Percentiles rank a stretch among this genome's conserved stretches.
phyloP scores from a whole-genome alignment of 2,797 vertebrate genomes.

The Cynodonichthys magdalenae region DNA sequence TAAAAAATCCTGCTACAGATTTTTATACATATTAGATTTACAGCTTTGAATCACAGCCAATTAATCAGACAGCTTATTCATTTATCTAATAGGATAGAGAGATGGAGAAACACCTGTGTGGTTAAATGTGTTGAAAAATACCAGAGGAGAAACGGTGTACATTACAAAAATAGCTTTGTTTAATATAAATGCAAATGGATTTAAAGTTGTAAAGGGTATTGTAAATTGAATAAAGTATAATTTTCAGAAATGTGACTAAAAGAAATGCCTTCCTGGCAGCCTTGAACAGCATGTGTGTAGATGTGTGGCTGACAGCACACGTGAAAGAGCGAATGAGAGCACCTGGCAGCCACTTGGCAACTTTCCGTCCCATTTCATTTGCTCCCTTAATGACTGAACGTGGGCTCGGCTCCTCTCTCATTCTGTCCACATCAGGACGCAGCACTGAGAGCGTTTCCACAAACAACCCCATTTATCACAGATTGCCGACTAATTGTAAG shows the following conservation, averaged over 20 bases:
- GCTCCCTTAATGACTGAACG: slow-evolving; percentile 54
- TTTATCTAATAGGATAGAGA: not conserved
- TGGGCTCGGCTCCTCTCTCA: slow-evolving; percentile 57
- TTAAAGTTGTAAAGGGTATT: not conserved
- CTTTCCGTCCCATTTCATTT: slow-evolving; percentile 71
- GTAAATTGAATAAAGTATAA: not conserved
- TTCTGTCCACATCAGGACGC: slow-evolving; percentile 70
- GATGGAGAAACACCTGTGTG: slow-evolving; percentile 8
- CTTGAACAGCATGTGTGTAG: slow-evolving; percentile 21
- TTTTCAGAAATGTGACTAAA: slow-evolving; percentile 29
- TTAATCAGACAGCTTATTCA: slow-evolving; percentile 14
- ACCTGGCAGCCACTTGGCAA: slow-evolving; percentile 70
- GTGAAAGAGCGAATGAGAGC: slow-evolving; percentile 48
- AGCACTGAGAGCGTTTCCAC: slow-evolving; percentile 56
- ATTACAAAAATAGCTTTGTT: not conserved
- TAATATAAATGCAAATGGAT: not conserved
- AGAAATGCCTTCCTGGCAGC: slow-evolving; percentile 26
- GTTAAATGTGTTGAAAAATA: slow-evolving; percentile 11
- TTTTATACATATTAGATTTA: slow-evolving; percentile 4
- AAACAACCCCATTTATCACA: slow-evolving; percentile 74
- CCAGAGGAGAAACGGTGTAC: not conserved
- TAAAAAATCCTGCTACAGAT: slow-evolving; percentile 7
- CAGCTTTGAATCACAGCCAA: slow-evolving; percentile 13
- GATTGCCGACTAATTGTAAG: slow-evolving; percentile 68
- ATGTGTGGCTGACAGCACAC: slow-evolving; percentile 37